Conservation (phyloP, 92 coral and sea anemone species). For the Isaurus tuberculatus region DNA sequence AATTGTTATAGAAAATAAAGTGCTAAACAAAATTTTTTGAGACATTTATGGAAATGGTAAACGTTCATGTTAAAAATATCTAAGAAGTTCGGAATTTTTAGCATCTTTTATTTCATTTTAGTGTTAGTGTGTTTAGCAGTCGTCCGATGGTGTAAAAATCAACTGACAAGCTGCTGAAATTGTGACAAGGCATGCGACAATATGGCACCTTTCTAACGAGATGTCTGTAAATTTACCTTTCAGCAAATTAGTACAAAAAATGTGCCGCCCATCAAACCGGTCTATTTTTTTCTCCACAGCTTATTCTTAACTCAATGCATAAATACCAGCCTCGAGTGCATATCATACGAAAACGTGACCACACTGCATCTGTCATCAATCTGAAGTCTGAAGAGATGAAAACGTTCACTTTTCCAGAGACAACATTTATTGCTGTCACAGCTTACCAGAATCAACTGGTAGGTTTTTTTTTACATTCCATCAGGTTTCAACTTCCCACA, state of each 20-base stretch:
- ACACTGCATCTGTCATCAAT: slow-evolving; percentile 89
- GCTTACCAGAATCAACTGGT: slow-evolving; percentile 99
- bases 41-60: background rate
- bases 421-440: slow-evolving; percentile 93
- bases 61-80: background rate
- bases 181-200: slow-evolving; percentile 45
- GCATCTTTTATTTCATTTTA: background rate
- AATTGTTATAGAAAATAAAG: background rate
- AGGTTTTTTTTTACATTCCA: slow-evolving; percentile 34
- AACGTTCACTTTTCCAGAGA: slow-evolving; percentile 84
- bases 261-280: too few relatives aligned
- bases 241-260: slow-evolving; percentile 50
- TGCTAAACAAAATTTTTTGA: background rate
- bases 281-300: slow-evolving; percentile 71
- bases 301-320: slow-evolving; percentile 96
- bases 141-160: slow-evolving; percentile 23
- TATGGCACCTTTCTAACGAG: slow-evolving; percentile 53
- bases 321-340: slow-evolving; percentile 95
- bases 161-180: slow-evolving; percentile 49
- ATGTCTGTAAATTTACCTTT: slow-evolving; percentile 52
- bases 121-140: background rate
- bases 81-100: background rate
- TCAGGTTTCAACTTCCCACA: background rate
- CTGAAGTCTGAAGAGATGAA: slow-evolving; percentile 89
- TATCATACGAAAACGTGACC: slow-evolving; percentile 88